Evolutionary conservation across 2,888 invertebrate genomes (phyloP), one percentile per base, ranked within the genome.

Genomic region (Dermolepida albohirtum): DNA sequence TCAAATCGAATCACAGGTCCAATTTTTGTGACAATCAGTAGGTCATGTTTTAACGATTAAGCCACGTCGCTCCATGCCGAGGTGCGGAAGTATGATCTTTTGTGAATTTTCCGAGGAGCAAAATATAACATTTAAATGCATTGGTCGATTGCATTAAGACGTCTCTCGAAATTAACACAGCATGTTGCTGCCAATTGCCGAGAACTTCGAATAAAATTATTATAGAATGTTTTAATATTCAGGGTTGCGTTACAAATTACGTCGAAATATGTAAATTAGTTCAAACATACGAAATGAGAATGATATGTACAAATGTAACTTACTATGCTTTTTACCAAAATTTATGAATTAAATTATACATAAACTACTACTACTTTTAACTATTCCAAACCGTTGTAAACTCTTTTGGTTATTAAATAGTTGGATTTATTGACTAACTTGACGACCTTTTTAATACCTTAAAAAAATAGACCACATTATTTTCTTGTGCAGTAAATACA

Each of bases 51-150:
- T 68, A 71, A 64, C 70, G 72, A 75, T 74, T 72, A 72, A 69
- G 67, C 52, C 16, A 16, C 8, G 8, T 52, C 65, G 66, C 63
- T 55, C 54, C 11, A 17, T 52, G 11, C 8, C 41, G 40, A 29
- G 11, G 44, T 40, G 44, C 41, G 10, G 11, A 62, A 47, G 68
- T 70, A 70, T 74, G 73, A 76, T 76, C 75, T 75, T 77, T 76
- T 74, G 69, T 71, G 74, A 76, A 68, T 70, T 77, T 76, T 76
- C 70, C 71, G 71, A 62, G 44, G 74, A 73, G 76, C 71, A 73
- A 79, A 80, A 79, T 80, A 77, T 74, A 76, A 78, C 80, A 80
- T 80, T 80, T 80, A 80, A 80, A 80, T 80, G 80, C 80, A 80
- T 80, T 80, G 80, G 77, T 72, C 78, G 80, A 47, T 47, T 62